Evolutionary conservation across 2,888 invertebrate species (phyloP), one percentile per base, ranked within the genome.

Genomic region (Crossocerus cetratus): DNA sequence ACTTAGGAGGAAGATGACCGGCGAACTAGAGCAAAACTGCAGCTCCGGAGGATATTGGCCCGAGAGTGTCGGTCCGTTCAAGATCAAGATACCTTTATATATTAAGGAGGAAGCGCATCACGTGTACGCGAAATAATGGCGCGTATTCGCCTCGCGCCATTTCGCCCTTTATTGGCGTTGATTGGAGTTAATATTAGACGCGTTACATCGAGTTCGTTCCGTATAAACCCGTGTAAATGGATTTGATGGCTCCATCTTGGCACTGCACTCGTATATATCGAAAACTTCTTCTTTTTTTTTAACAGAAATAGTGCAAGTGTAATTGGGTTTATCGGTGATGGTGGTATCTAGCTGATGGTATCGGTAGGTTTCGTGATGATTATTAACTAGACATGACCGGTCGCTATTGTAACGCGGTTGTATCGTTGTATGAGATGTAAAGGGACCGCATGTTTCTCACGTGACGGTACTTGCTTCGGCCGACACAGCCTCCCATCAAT

Each of bases 121-220:
- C 79, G 79, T 79, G 84, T 69, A 68, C 65, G 72, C 59, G 81
- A 69, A 81, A 83, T 82, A 75, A 80, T 73, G 49, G 66, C 70
- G 70, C 67, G 58, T 62, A 71, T 71, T 66, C 74, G 69, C 72
- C 68, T 67, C 55, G 57, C 43, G 68, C 65, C 77, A 79, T 82
- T 83, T 80, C 71, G 70, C 77, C 68, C 59, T 82, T 84, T 76
- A 86, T 84, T 86, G 80, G 68, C 72, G 61, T 74, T 86, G 84
- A 86, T 86, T 86, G 84, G 23, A 45, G 63, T 75, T 83, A 83
- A 82, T 83, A 81, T 81, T 82, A 83, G 72, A 75, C 56, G 56
- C 61, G 70, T 75, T 70, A 49, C 63, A 74, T 3, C 53, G 42
- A 58, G 58, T 67, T 62, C 53, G 60, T 72, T 57, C 65, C 65